Percentiles rank a stretch among this genome's conserved stretches.
Evolutionary conservation across 1,140 invertebrate genomes (phyloP).

Genomic region (Aphis gossypii): DNA sequence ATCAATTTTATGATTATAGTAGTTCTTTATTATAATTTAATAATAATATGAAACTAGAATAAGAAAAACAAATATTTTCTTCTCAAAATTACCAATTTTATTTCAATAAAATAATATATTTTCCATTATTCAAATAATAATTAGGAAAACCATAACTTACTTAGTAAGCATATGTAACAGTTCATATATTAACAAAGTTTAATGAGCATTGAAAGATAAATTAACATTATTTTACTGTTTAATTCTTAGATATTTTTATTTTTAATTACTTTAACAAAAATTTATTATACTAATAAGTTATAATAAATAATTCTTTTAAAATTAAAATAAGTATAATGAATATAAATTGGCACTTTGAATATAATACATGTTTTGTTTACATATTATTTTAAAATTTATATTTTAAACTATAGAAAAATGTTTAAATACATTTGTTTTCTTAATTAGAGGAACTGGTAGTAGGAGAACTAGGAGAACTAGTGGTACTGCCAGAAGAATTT

Average conservation of each 20-base stretch:
- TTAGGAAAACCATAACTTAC: not conserved
- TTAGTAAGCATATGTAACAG: not conserved
- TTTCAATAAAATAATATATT: not conserved
- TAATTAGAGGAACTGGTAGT: constrained; percentile 21
- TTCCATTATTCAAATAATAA: not conserved
- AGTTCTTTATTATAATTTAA: not conserved
- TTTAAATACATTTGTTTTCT: not conserved
- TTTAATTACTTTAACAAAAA: not conserved
- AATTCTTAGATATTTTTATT: constrained; percentile 1
- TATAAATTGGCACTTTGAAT: constrained; percentile 14
- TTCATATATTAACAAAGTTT: not conserved
- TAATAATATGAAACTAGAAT: not conserved
- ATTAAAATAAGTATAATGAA: constrained; percentile 32
- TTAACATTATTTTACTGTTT: not conserved
- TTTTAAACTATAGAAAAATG: not conserved
- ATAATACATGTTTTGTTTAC: not conserved
- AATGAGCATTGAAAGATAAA: not conserved
- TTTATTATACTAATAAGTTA: not conserved
- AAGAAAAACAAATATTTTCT: not conserved
- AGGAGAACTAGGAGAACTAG: not conserved
- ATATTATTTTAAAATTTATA: not conserved
- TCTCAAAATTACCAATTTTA: not conserved
- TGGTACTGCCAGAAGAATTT: not conserved
- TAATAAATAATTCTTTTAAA: not conserved
- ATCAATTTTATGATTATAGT: not conserved